Evolutionary conservation across 2,113 vertebrate genomes (phyloP).

Genomic region (Dicentrarchus labrax): DNA sequence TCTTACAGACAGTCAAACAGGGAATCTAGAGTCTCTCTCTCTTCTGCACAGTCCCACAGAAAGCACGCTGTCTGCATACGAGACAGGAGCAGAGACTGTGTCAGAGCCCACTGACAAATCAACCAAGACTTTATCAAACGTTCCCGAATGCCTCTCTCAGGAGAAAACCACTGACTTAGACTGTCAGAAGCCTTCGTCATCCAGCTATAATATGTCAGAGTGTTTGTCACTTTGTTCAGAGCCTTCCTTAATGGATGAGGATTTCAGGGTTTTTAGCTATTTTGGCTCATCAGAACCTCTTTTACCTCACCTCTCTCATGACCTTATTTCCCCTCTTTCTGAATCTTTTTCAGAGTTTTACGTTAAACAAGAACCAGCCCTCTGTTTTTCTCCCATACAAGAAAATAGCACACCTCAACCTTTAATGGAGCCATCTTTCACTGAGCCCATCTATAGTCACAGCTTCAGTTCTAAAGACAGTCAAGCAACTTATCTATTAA

Average conservation of each 20-base stretch:
- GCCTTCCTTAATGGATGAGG: neutral
- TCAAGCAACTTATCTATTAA: constrained; percentile 1
- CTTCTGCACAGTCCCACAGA: constrained; percentile 11
- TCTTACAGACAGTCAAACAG: constrained; percentile 26
- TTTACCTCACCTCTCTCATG: constrained; percentile 37
- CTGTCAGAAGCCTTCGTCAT: constrained; percentile 3
- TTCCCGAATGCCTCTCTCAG: constrained; percentile 12
- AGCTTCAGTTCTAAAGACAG: constrained; percentile 16
- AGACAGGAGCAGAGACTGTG: neutral
- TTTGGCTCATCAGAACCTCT: constrained; percentile 37
- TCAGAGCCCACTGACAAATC: constrained; percentile 6
- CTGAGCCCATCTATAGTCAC: constrained; percentile 7
- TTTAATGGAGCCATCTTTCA: constrained; percentile 8
- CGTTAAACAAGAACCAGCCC: neutral
- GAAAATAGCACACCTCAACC: constrained; percentile 11
- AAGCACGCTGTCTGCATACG: neutral
- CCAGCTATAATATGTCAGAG: constrained; percentile 15
- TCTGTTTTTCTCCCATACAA: constrained; percentile 10
- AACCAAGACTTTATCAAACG: constrained; percentile 1
- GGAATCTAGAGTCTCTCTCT: constrained; percentile 28
- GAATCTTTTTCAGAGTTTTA: constrained; percentile 25
- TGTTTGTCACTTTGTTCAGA: constrained; percentile 24
- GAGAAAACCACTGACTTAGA: constrained; percentile 8
- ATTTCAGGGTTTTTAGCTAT: constrained; percentile 19
- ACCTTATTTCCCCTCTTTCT: constrained; percentile 4